Percentiles rank a stretch among this genome's conserved stretches.
These are phyloP conservation scores for Ceratothoa steindachneri DNA, from an alignment of 2,888 invertebrate species.

Conservation along the genomic window DNA sequence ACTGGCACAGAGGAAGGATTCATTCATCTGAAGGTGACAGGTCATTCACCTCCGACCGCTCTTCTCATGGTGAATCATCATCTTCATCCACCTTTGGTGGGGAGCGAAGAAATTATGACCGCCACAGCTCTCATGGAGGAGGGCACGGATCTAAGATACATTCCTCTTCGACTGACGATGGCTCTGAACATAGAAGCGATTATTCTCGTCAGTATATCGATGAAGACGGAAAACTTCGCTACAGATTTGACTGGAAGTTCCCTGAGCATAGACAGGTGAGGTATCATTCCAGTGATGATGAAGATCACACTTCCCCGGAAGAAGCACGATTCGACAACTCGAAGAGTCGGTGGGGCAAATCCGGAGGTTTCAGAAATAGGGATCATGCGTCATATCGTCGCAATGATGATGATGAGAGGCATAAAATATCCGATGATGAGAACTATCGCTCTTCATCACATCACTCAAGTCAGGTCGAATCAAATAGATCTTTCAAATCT, in stretches of 20 bases:
- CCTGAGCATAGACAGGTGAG: not conserved
- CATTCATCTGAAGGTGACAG: not conserved
- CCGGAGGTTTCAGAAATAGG: not conserved
- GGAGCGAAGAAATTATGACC: not conserved
- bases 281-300: too few species aligned
- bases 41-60: too few species aligned
- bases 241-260: not conserved
- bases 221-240: not conserved
- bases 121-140: not conserved
- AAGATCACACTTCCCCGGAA: not conserved
- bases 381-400: not conserved
- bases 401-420: slow-evolving; percentile 1
- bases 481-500: not conserved
- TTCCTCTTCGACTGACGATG: not conserved
- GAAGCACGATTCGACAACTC: not conserved
- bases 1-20: not conserved
- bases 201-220: not conserved
- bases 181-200: not conserved
- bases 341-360: not conserved
- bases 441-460: not conserved
- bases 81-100: not conserved
- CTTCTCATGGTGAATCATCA: not conserved
- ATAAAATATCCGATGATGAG: not conserved
- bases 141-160: not conserved
- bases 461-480: not conserved